A percentile compares a stretch with the other conserved stretches of the same genome.
These are phyloP conservation scores for Brachynemurus nebulosus DNA, from an alignment of 2,888 invertebrate species.

Conservation along the genomic window DNA sequence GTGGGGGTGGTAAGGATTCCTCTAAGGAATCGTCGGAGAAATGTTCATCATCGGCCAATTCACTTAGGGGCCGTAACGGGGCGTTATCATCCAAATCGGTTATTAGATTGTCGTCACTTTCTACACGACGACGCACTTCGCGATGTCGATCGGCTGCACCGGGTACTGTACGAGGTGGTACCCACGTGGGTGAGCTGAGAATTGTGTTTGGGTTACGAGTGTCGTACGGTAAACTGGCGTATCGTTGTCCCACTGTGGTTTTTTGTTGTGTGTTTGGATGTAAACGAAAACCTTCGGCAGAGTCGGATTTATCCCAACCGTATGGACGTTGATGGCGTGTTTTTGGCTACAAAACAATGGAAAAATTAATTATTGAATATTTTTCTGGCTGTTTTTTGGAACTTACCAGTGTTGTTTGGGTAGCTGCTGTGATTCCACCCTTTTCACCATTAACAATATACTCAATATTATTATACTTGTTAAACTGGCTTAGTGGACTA, in stretches of 20 bases:
- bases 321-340: slow-evolving; percentile 61
- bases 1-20: slow-evolving; percentile 54
- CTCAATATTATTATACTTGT: slow-evolving; percentile 25
- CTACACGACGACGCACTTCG: slow-evolving; percentile 49
- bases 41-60: slow-evolving; percentile 41
- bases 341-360: slow-evolving; percentile 45
- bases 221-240: slow-evolving; percentile 54
- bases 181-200: slow-evolving; percentile 30
- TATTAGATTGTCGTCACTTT: slow-evolving; percentile 29
- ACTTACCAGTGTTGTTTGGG: slow-evolving; percentile 69
- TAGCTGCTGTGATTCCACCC: slow-evolving; percentile 36
- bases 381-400: no score
- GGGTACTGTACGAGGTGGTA: slow-evolving; percentile 56
- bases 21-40: slow-evolving; percentile 78
- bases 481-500: slow-evolving; percentile 31
- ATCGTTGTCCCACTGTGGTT: slow-evolving; percentile 42
- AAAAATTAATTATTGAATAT: no score
- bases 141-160: slow-evolving; percentile 63
- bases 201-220: slow-evolving; percentile 37
- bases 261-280: slow-evolving; percentile 40
- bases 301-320: slow-evolving; percentile 49
- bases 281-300: slow-evolving; percentile 28
- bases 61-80: slow-evolving; percentile 26
- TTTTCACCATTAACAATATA: slow-evolving; percentile 21
- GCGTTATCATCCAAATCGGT: slow-evolving; percentile 25